Percentiles rank a stretch among this genome's conserved stretches.
Evolutionary conservation across 2,113 vertebrate genomes (phyloP).

Genomic region (Sakesphorus luctuosus): DNA sequence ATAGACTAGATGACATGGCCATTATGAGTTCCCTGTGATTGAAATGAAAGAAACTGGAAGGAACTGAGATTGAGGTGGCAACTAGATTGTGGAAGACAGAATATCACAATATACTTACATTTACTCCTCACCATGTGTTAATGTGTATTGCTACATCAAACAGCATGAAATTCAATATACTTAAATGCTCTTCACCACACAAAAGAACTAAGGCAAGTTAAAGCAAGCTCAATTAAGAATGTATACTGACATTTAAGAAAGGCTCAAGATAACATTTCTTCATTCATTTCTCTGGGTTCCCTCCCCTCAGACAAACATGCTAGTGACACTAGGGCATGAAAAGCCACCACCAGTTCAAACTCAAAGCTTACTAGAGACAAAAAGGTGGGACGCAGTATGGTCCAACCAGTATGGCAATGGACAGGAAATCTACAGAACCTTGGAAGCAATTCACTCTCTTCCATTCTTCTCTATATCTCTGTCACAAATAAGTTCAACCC

Average conservation of each 20-base stretch:
- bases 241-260: not conserved
- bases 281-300: not conserved
- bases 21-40: accelerated
- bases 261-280: not conserved
- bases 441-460: not conserved
- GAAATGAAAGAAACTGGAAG: not conserved
- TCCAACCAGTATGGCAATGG: not conserved
- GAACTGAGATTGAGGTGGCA: not conserved
- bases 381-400: not conserved
- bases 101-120: not conserved
- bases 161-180: not conserved
- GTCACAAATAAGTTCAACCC: not conserved
- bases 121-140: not conserved
- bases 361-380: not conserved
- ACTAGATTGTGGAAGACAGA: not conserved
- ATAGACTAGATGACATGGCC: not conserved
- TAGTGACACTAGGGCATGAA: not conserved
- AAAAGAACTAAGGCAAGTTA: not conserved
- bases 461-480: not conserved
- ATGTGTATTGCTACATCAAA: not conserved
- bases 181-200: not conserved
- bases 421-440: not conserved
- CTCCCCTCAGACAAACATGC: not conserved
- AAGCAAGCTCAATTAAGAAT: not conserved
- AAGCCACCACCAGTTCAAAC: not conserved